A percentile compares a stretch with the other conserved stretches of the same genome.
These are phyloP conservation scores for Panurus biarmicus DNA, from an alignment of 2,113 vertebrate species.

Conservation along the genomic window DNA sequence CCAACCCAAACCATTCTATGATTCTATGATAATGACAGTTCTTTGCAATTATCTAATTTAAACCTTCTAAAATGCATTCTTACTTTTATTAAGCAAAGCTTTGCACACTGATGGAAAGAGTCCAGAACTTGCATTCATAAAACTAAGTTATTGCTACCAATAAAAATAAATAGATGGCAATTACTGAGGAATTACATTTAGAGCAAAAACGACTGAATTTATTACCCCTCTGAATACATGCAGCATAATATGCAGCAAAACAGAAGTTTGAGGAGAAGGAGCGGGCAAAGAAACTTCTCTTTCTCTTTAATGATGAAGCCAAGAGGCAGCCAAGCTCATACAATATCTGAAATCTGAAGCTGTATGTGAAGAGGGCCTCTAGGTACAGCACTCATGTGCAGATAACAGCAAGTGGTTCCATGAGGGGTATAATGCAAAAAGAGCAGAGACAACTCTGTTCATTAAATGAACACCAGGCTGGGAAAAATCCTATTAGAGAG, in stretches of 20 bases:
- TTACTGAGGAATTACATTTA: constrained; percentile 18
- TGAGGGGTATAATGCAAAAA: neutral
- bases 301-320: neutral
- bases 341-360: neutral
- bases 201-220: neutral
- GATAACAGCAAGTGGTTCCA: neutral
- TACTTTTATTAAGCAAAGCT: neutral
- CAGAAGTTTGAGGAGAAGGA: neutral
- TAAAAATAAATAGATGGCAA: constrained; percentile 38
- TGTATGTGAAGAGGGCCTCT: neutral
- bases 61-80: neutral
- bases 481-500: neutral
- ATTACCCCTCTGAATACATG: neutral
- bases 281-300: neutral
- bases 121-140: neutral
- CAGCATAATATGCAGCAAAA: neutral
- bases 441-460: neutral
- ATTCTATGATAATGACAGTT: neutral
- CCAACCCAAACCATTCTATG: neutral
- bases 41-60: neutral
- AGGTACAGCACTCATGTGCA: neutral
- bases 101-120: neutral
- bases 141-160: neutral
- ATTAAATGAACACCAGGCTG: neutral
- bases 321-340: neutral